Base-by-base conservation (phyloP, 2,113 vertebrate genomes). In the Vimba vimba region DNA sequence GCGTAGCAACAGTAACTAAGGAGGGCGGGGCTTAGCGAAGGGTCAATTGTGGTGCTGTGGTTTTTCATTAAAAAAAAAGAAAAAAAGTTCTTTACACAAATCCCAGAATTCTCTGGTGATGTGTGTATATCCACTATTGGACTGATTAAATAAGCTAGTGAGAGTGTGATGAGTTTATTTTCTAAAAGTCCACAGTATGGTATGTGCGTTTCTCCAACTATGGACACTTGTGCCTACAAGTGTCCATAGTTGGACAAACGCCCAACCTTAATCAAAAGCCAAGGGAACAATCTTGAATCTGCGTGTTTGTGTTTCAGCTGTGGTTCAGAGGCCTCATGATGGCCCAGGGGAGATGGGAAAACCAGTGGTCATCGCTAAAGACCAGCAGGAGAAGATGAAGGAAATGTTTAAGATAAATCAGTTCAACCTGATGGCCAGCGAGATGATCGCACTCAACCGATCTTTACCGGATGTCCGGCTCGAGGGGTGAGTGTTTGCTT, bases 401-500 rank as follows among this genome's bases (percentile, higher is more conserved):
- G 98, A 99, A 92, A 98, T 99, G 97, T 99, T 99, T 94, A 99
- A 99, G 96, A 99, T 99, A 92, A 99, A 99, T 94, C 98, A 99
- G 90, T 99, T 99, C 95, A 99, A 99, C 92, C 96, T 99, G 93
- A 99, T 99, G 98, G 98, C 98, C 79, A 99, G 97, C 71, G 97
- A 99, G 92, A 97, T 97, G 96, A 99, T 99, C 84, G 98, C 98
- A 81, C 97, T 99, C 88, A 99, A 99, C 95, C 96, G 98, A 89
- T 94, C 98, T 10, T 95, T 99, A 91, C 97, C 97, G 79, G 98
- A 99, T 74, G 98, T 99, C 88, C 96, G 98, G 52, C 94, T 99
- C 88, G 98, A 99, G 94, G 98, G 98, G 98, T 99, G 93, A 96
- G 98, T 94, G 85, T 33, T 9, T 76, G 4, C 45, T 71, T 21